These are phyloP conservation scores for Trissolcus basalis DNA, from an alignment of 1,140 invertebrate species.

Conservation along the genomic window DNA sequence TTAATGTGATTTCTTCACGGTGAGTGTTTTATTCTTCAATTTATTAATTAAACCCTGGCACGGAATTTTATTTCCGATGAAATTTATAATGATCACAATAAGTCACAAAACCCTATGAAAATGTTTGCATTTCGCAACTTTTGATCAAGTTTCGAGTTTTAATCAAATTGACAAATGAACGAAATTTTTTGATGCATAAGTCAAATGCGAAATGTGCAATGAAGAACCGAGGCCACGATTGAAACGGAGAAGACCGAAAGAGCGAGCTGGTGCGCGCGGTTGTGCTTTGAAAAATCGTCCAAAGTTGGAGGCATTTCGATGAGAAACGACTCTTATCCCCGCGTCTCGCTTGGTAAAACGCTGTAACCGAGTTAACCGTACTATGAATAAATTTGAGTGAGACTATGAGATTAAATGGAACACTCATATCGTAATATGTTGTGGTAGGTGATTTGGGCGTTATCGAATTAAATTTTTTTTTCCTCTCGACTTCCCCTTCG, in stretches of 20 bases:
- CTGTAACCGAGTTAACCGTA: constrained; percentile 71
- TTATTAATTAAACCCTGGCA: neutral
- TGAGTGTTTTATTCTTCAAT: constrained; percentile 26
- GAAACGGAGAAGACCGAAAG: constrained; percentile 46
- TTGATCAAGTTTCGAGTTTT: constrained; percentile 20
- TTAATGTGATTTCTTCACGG: constrained; percentile 42
- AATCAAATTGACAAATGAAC: constrained; percentile 57
- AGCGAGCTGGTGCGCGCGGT: constrained; percentile 43
- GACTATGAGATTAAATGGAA: constrained; percentile 63
- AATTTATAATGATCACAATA: too few species aligned
- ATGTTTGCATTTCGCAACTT: neutral
- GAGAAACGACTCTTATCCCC: constrained; percentile 65
- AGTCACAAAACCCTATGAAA: too few species aligned
- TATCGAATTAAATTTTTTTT: constrained; percentile 56
- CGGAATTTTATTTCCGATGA: neutral
- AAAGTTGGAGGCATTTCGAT: constrained; percentile 67
- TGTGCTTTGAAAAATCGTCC: constrained; percentile 65
- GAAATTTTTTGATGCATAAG: constrained; percentile 30
- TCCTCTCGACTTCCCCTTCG: too few species aligned
- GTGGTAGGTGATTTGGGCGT: constrained; percentile 52
- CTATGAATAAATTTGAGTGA: constrained; percentile 74
- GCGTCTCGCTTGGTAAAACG: constrained; percentile 67
- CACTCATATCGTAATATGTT: constrained; percentile 66
- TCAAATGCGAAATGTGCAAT: constrained; percentile 44
- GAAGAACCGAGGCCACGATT: constrained; percentile 48